Evolutionary conservation across 2,888 invertebrate genomes (phyloP).

Genomic region (Trypoxylon attenuatum): DNA sequence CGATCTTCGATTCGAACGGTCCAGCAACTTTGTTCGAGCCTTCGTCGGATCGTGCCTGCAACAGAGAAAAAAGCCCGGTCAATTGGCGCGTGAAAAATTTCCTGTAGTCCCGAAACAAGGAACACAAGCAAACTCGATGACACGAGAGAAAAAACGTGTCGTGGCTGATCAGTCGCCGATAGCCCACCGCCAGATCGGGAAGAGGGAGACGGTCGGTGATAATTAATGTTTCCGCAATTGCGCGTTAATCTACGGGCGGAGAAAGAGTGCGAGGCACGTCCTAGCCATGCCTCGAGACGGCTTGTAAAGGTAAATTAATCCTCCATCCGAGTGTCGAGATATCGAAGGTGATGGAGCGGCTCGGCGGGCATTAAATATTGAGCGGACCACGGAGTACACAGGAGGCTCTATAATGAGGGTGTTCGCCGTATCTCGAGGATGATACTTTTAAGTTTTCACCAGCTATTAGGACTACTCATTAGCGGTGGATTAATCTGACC

Average conservation of each 20-base stretch:
- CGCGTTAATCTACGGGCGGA: neutral
- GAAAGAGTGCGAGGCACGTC: conserved; percentile 9
- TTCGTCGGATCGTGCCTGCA: too few relatives aligned
- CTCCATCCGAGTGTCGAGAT: conserved; percentile 45
- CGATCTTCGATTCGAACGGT: too few relatives aligned
- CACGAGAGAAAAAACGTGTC: neutral
- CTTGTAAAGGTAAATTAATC: conserved; percentile 27
- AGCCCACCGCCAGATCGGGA: neutral
- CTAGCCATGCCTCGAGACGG: neutral
- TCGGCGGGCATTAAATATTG: conserved; percentile 69
- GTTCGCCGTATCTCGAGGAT: conserved; percentile 47
- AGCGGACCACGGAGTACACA: conserved; percentile 51
- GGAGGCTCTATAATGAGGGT: conserved; percentile 51
- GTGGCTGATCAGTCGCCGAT: neutral
- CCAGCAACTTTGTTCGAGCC: too few relatives aligned
- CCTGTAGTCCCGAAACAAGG: too few relatives aligned
- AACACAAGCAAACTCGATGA: too few relatives aligned
- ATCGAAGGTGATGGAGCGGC: conserved; percentile 68
- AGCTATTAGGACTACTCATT: conserved; percentile 64
- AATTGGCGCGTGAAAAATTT: too few relatives aligned
- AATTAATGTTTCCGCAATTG: conserved; percentile 3
- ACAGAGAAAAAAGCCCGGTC: too few relatives aligned
- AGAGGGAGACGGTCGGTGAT: neutral
- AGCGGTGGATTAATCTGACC: conserved; percentile 72
- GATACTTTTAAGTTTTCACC: conserved; percentile 32